Evolutionary conservation across 30 jellyfish, hydroid and myxozoan genomes (phyloP).

Genomic region (Hydractinia echinata): DNA sequence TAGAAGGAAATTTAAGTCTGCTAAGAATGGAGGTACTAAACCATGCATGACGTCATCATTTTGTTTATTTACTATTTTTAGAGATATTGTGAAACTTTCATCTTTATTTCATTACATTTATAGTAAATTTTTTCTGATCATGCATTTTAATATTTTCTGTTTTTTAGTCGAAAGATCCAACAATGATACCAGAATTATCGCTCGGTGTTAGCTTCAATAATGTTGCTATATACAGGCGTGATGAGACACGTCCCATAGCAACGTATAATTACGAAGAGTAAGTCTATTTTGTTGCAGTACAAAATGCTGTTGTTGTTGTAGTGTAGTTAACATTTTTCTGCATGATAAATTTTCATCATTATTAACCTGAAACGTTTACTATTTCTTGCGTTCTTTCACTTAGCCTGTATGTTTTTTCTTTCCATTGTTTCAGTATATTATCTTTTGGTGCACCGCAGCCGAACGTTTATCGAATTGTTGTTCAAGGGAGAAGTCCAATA

Average conservation of each 20-base stretch:
- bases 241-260: constrained; percentile 90
- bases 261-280: constrained; percentile 88
- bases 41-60: too few relatives aligned
- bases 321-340: too few relatives aligned
- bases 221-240: constrained; percentile 85
- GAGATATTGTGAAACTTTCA: too few relatives aligned
- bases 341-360: too few relatives aligned
- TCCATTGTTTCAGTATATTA: constrained; percentile 45
- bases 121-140: too few relatives aligned
- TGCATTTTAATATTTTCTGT: not conserved
- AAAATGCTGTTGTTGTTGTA: too few relatives aligned
- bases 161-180: constrained; percentile 77
- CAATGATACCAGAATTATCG: constrained; percentile 74
- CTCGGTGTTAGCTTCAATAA: constrained; percentile 84
- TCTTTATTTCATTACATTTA: too few relatives aligned
- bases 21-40: too few relatives aligned
- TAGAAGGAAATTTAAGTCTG: too few relatives aligned
- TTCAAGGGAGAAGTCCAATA: constrained; percentile 89
- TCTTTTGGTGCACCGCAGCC: constrained; percentile 99
- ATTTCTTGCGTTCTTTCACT: too few relatives aligned
- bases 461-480: constrained; percentile 79
- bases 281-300: constrained; percentile 9
- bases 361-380: too few relatives aligned
- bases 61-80: too few relatives aligned
- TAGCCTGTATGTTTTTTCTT: not conserved